Percentiles rank a stretch among this genome's conserved stretches.
Evolutionary conservation across 2,113 vertebrate genomes (phyloP).

Genomic region (Aleadryas rufinucha): DNA sequence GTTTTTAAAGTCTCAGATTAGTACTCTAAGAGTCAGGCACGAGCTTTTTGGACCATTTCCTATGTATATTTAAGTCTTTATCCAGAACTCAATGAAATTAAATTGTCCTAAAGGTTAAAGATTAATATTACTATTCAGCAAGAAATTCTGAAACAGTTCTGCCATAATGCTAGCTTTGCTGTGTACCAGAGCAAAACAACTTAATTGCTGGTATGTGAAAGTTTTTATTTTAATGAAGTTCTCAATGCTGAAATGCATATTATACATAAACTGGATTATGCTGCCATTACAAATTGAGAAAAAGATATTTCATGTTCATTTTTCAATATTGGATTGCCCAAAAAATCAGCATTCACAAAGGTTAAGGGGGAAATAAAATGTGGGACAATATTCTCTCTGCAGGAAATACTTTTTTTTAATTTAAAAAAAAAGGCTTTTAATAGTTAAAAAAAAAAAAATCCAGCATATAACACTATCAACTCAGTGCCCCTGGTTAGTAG

Average conservation of each 20-base stretch:
- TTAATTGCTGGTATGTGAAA: background rate
- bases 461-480: background rate
- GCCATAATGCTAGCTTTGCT: background rate
- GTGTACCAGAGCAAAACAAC: background rate
- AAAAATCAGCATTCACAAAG: background rate
- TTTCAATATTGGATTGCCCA: background rate
- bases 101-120: background rate
- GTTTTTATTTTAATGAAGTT: background rate
- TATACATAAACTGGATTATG: background rate
- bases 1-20: background rate
- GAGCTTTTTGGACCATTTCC: background rate
- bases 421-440: background rate
- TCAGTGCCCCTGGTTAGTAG: background rate
- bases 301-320: background rate
- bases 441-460: background rate
- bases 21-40: background rate
- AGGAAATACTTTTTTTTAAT: background rate
- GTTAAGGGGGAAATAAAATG: background rate
- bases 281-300: background rate
- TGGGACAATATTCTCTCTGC: background rate
- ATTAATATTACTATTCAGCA: background rate
- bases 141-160: background rate
- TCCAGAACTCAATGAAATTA: background rate
- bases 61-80: background rate
- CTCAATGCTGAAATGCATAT: background rate